phyloP scores from a whole-genome alignment of 2,888 invertebrate species.

The Emesis furor region DNA sequence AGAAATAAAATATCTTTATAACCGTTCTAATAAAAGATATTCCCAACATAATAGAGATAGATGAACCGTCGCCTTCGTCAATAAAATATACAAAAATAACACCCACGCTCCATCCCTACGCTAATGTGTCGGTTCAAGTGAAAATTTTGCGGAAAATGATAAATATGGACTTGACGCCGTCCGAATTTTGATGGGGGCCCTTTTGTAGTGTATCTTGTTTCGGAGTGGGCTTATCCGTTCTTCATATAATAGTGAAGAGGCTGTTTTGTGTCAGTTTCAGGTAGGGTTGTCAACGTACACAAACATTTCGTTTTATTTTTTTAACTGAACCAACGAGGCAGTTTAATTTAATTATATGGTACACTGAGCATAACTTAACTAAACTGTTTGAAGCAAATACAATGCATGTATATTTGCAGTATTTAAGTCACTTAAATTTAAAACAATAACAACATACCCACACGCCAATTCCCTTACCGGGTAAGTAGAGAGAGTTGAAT shows the following conservation, averaged over 20 bases:
- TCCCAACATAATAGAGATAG: constrained; percentile 13
- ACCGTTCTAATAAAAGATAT: neutral
- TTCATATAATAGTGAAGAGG: constrained; percentile 85
- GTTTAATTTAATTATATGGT: too few species aligned
- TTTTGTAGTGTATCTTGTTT: constrained; percentile 90
- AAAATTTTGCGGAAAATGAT: constrained; percentile 89
- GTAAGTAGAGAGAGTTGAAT: too few species aligned
- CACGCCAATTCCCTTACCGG: too few species aligned
- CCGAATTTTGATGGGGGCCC: constrained; percentile 89
- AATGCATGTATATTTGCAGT: too few species aligned
- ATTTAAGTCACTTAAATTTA: too few species aligned
- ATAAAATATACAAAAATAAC: constrained; percentile 25
- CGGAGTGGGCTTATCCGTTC: constrained; percentile 88
- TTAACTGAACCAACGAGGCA: too few species aligned
- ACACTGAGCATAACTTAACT: too few species aligned
- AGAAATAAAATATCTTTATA: neutral
- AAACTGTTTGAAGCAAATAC: too few species aligned
- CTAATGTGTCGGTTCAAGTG: constrained; percentile 85
- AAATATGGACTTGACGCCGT: constrained; percentile 84
- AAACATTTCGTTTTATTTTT: too few species aligned
- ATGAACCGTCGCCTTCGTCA: neutral
- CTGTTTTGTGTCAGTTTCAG: constrained; percentile 52
- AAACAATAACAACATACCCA: too few species aligned
- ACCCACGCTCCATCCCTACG: constrained; percentile 8
- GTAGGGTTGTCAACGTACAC: constrained; percentile 37